Evolutionary conservation across 1,140 invertebrate genomes (phyloP).

Genomic region (Sipha flava): DNA sequence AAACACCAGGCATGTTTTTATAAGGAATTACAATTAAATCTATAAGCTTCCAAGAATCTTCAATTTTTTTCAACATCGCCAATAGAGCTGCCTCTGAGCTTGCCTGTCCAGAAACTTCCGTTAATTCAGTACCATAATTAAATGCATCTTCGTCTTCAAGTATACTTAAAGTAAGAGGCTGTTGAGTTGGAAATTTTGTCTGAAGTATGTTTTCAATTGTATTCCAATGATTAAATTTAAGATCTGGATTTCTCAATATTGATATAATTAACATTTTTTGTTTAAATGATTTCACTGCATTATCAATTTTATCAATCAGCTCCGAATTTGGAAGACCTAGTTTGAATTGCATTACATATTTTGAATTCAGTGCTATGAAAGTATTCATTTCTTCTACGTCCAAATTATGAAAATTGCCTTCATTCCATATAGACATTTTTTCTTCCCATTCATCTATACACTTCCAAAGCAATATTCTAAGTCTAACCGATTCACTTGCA

Average conservation of each 20-base stretch:
- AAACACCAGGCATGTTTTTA: constrained; percentile 72
- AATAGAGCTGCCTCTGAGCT: constrained; percentile 76
- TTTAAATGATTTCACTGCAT: constrained; percentile 34
- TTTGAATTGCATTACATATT: constrained; percentile 1
- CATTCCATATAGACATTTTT: not conserved
- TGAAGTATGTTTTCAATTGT: constrained; percentile 66
- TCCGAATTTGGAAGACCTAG: constrained; percentile 6
- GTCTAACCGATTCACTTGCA: not conserved
- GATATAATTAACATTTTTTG: constrained; percentile 60
- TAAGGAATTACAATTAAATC: constrained; percentile 68
- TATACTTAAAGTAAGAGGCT: constrained; percentile 53
- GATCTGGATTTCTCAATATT: constrained; percentile 62
- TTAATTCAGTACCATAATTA: constrained; percentile 58
- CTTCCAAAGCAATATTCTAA: constrained; percentile 7
- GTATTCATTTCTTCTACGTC: not conserved
- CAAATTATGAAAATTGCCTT: constrained; percentile 17
- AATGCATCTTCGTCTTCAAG: constrained; percentile 66
- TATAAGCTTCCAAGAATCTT: constrained; percentile 68
- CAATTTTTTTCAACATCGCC: constrained; percentile 65
- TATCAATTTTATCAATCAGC: constrained; percentile 4
- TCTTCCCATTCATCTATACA: constrained; percentile 47
- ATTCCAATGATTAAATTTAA: constrained; percentile 71
- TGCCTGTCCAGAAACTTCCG: constrained; percentile 74
- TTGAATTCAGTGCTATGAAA: constrained; percentile 14
- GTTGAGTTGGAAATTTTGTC: constrained; percentile 56